A percentile compares a stretch with the other conserved stretches of the same genome.
Evolutionary conservation across 2,113 vertebrate genomes (phyloP).

Genomic region (Sclerurus mexicanus): DNA sequence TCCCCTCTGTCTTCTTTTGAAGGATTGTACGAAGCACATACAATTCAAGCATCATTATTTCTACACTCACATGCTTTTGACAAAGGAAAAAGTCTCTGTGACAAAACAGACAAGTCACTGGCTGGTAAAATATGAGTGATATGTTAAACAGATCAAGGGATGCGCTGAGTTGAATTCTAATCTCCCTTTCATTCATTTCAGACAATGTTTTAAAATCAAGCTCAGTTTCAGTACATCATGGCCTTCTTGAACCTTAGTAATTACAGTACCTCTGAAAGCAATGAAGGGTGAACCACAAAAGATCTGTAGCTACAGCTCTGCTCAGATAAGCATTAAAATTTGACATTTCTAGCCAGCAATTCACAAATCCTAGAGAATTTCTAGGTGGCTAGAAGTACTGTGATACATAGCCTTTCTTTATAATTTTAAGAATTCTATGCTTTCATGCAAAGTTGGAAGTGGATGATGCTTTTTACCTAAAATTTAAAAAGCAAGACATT

Average conservation of each 20-base stretch:
- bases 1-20: not conserved
- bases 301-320: not conserved
- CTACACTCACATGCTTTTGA: not conserved
- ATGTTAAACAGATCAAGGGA: not conserved
- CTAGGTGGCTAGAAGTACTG: not conserved
- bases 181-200: not conserved
- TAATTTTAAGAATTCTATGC: not conserved
- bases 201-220: not conserved
- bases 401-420: not conserved
- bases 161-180: not conserved
- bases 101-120: not conserved
- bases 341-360: not conserved
- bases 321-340: not conserved
- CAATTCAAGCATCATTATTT: not conserved
- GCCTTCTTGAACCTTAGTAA: not conserved
- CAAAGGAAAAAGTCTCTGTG: not conserved
- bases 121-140: not conserved
- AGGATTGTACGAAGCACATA: rapidly evolving
- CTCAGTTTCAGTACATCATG: not conserved
- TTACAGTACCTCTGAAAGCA: not conserved
- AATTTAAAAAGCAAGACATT: not conserved
- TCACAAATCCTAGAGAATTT: not conserved
- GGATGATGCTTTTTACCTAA: not conserved
- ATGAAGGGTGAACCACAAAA: not conserved
- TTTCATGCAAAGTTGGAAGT: not conserved